Evolutionary conservation across 2,888 invertebrate species (phyloP).

Genomic region (Glyphotaelius pellucidus): DNA sequence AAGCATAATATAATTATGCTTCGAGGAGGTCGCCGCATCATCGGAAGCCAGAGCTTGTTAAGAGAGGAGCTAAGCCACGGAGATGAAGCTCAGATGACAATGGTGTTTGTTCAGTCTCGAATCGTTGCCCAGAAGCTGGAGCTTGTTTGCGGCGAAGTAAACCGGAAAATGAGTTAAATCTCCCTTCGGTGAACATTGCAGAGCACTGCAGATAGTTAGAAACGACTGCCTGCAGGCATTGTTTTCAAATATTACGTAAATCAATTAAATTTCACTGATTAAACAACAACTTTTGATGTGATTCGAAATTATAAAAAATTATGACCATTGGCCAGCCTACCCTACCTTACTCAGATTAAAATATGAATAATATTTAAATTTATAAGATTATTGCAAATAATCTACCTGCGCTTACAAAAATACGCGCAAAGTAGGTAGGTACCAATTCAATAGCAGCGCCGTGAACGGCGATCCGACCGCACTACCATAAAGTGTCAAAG

Average conservation of each 20-base stretch:
- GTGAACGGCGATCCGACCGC: too few species aligned
- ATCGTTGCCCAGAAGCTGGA: not conserved
- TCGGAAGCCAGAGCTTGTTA: not conserved
- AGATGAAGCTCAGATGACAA: not conserved
- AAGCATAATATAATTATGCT: not conserved
- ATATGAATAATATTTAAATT: too few species aligned
- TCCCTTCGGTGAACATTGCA: not conserved
- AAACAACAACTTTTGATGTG: not conserved
- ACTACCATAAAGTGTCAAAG: too few species aligned
- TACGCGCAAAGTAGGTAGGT: too few species aligned
- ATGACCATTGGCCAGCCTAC: not conserved
- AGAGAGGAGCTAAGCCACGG: not conserved
- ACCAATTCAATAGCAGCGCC: too few species aligned
- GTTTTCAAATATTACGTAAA: not conserved
- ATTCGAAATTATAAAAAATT: not conserved
- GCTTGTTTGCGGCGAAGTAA: not conserved
- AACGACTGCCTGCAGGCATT: not conserved
- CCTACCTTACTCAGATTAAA: too few species aligned
- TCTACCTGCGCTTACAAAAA: too few species aligned
- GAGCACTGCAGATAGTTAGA: not conserved
- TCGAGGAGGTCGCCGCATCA: not conserved
- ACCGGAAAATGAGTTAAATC: not conserved
- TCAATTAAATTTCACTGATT: not conserved
- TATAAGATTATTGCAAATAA: too few species aligned
- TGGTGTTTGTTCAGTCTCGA: not conserved